phyloP scores from a whole-genome alignment of 2,888 invertebrate genomes.

The Orgyia antiqua region DNA sequence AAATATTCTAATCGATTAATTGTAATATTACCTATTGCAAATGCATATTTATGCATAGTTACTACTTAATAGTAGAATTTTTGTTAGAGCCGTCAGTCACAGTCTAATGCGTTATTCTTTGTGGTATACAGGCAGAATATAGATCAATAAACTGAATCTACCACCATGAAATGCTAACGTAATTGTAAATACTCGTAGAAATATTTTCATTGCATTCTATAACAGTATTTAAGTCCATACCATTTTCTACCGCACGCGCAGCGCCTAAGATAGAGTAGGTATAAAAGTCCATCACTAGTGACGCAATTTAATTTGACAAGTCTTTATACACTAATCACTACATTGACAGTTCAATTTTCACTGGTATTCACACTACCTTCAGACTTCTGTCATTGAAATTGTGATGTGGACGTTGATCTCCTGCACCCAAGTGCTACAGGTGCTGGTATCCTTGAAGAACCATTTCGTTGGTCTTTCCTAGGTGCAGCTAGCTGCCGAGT shows the following conservation, averaged over 20 bases:
- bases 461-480: constrained; percentile 63
- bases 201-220: too few species aligned
- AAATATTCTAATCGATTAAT: too few species aligned
- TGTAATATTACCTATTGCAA: too few species aligned
- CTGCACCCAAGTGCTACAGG: constrained; percentile 66
- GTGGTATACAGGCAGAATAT: too few species aligned
- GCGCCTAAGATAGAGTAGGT: constrained; percentile 6
- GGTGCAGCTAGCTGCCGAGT: constrained; percentile 70
- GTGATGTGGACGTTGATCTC: constrained; percentile 65
- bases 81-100: too few species aligned
- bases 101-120: too few species aligned
- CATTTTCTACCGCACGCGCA: constrained; percentile 6
- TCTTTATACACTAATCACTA: constrained; percentile 15
- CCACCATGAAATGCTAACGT: too few species aligned
- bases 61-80: too few species aligned
- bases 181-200: too few species aligned
- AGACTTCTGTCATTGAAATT: constrained; percentile 61
- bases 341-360: constrained; percentile 19
- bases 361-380: constrained; percentile 30
- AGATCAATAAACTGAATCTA: too few species aligned
- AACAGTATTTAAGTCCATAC: too few species aligned
- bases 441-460: constrained; percentile 66
- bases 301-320: constrained; percentile 14
- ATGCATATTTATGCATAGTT: too few species aligned
- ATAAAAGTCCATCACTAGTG: constrained; percentile 15